Evolutionary conservation across 2,113 vertebrate species (phyloP).

Genomic region (Micromys minutus): DNA sequence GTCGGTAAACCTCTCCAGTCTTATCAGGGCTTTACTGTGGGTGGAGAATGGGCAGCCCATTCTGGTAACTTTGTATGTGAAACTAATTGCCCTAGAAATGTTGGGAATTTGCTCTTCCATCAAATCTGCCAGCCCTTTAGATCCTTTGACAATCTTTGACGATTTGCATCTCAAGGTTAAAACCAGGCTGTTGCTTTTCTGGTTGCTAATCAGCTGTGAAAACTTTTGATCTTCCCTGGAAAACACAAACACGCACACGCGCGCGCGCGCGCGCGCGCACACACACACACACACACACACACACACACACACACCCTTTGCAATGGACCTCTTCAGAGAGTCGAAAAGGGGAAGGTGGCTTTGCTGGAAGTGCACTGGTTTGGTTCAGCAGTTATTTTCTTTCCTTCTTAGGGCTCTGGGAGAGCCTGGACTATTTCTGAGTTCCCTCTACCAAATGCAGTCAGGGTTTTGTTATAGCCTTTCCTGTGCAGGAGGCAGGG

Average conservation of each 20-base stretch:
- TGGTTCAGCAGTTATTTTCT: slow-evolving; percentile 27
- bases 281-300: neutral
- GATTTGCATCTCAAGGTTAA: slow-evolving; percentile 79
- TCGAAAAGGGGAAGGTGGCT: neutral
- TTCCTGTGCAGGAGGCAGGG: neutral
- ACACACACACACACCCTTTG: neutral
- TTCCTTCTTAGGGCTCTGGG: neutral
- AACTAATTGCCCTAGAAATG: slow-evolving; percentile 77
- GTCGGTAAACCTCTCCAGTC: slow-evolving; percentile 43
- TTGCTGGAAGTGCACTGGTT: neutral
- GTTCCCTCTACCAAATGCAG: neutral
- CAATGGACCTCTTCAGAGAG: neutral
- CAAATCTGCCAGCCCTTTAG: slow-evolving; percentile 67
- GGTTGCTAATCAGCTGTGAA: slow-evolving; percentile 76
- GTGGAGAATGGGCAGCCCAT: slow-evolving; percentile 40
- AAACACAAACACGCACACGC: neutral
- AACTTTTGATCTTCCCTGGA: slow-evolving; percentile 73
- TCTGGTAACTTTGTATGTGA: slow-evolving; percentile 70
- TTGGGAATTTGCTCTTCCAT: slow-evolving; percentile 75
- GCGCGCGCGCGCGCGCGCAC: no score
- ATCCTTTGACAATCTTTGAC: slow-evolving; percentile 67
- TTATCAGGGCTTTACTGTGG: slow-evolving; percentile 46
- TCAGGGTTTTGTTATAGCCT: slow-evolving; percentile 48
- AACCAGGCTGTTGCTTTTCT: slow-evolving; percentile 62
- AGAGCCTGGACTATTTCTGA: slow-evolving; percentile 52